Conservation (phyloP, 2,113 vertebrate species). For the Mormoops blainvillei region DNA sequence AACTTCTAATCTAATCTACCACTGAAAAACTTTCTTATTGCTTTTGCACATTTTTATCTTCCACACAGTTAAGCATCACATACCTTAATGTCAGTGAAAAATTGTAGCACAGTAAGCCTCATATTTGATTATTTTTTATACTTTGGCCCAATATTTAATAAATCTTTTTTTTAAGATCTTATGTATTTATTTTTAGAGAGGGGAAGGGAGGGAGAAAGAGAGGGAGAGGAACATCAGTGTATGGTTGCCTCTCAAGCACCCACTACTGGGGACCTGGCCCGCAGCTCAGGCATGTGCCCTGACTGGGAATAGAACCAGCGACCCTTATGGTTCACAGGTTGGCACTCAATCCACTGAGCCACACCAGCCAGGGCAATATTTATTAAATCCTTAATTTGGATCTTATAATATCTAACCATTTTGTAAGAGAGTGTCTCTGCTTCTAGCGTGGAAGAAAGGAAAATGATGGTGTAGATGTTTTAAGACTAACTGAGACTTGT, state of each 20-base stretch:
- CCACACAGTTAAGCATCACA: neutral
- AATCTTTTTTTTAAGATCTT: too few relatives aligned
- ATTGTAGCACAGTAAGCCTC: neutral
- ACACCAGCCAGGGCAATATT: too few relatives aligned
- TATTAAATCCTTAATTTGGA: neutral
- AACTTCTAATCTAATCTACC: neutral
- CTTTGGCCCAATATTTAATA: neutral
- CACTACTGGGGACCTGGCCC: too few relatives aligned
- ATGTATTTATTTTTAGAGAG: too few relatives aligned
- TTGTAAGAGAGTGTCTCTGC: neutral
- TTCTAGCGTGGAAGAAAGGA: neutral
- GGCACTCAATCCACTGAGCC: too few relatives aligned
- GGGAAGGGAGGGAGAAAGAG: too few relatives aligned
- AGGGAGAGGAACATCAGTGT: too few relatives aligned
- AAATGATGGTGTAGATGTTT: neutral
- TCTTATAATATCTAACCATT: neutral
- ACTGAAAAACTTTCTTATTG: neutral
- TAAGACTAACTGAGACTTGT: neutral
- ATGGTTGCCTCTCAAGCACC: too few relatives aligned
- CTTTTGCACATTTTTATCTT: neutral
- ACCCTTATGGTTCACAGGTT: too few relatives aligned
- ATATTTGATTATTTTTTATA: neutral
- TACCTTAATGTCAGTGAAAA: neutral
- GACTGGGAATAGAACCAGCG: too few relatives aligned
- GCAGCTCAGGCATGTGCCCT: too few relatives aligned